Base-by-base conservation (phyloP, 2,113 vertebrate species). In the Cyanoramphus novaezelandiae region DNA sequence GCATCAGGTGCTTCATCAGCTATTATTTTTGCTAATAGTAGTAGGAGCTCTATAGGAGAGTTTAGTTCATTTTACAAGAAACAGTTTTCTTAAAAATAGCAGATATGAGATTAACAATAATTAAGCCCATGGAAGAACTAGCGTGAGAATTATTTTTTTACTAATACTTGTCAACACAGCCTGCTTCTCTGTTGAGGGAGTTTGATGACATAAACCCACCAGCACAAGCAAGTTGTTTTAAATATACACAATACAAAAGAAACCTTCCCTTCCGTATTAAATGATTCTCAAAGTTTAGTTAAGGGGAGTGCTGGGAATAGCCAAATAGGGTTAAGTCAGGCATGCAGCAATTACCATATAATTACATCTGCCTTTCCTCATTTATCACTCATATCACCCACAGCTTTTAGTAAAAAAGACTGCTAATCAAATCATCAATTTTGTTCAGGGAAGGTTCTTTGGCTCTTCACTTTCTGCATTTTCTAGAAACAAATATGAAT, bases 21-120 rank as follows among this genome's bases (percentile, higher is more conserved):
- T 95, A 75, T 82, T 93, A 63, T 71, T 92, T 85, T 90, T 83
- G 53, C 9, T 75, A 95, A 85, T 50, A 87, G 67, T 87, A 88
- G 77, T 31, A 76, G 62, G 13, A 78, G 62, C 18, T 78, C 10
- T 71, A 60, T 31, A 90, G 79, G 39, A 28, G 70, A 49, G 14
- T 50, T 86, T 25, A 75, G 50, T 65, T 89, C 52, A 43, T 62
- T 95, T 82, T 60, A 94, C 46, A 79, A 50, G 29, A 88, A 92
- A 71, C 7, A 24, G 23, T 50, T 88, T 80, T 80, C 80, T 81
- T 52, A 90, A 88, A 93, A 93, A 75, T 10, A 93, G 41, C 18
- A 71, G 55, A 88, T 70, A 68, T 1, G 39, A 81, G 64, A 81
- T 93, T 86, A 90, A 68, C 41, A 90, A 76, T 46, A 92, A 88